Conservation (phyloP, 2,888 invertebrate species). For the Eristalinus aeneus region DNA sequence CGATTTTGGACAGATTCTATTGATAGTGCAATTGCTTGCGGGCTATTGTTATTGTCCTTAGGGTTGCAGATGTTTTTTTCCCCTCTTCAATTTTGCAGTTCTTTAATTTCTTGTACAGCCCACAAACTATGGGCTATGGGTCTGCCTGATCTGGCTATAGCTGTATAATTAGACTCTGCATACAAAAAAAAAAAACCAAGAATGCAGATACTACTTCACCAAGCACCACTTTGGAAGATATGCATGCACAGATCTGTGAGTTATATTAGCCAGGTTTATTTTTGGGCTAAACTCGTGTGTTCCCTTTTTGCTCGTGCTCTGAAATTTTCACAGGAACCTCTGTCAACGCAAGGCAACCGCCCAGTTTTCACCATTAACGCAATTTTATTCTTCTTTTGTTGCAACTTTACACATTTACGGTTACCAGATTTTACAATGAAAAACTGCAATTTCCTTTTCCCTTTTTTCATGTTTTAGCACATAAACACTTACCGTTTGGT, state of each 20-base stretch:
- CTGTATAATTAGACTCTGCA: constrained; percentile 34
- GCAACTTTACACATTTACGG: constrained; percentile 37
- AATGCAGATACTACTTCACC: constrained; percentile 1
- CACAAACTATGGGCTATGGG: constrained; percentile 11
- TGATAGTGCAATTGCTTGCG: constrained; percentile 43
- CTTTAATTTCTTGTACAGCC: neutral
- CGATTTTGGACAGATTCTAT: constrained; percentile 67
- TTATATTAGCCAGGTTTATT: constrained; percentile 46
- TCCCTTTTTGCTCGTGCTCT: constrained; percentile 39
- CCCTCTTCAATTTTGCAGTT: neutral
- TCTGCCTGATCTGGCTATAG: constrained; percentile 17
- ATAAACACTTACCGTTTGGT: constrained; percentile 61
- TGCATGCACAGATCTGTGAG: constrained; percentile 29
- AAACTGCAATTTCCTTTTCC: constrained; percentile 5
- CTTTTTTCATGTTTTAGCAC: constrained; percentile 2
- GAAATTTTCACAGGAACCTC: constrained; percentile 41
- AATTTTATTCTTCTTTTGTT: constrained; percentile 5
- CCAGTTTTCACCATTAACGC: constrained; percentile 45
- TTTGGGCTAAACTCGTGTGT: constrained; percentile 41
- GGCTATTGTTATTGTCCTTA: neutral
- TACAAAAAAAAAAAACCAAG: neutral
- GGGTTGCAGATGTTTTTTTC: constrained; percentile 49
- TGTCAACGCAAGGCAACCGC: constrained; percentile 35
- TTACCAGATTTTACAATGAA: constrained; percentile 7
- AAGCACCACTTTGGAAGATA: constrained; percentile 35